phyloP scores from a whole-genome alignment of 1,140 invertebrate genomes.

The Bombyx mori region DNA sequence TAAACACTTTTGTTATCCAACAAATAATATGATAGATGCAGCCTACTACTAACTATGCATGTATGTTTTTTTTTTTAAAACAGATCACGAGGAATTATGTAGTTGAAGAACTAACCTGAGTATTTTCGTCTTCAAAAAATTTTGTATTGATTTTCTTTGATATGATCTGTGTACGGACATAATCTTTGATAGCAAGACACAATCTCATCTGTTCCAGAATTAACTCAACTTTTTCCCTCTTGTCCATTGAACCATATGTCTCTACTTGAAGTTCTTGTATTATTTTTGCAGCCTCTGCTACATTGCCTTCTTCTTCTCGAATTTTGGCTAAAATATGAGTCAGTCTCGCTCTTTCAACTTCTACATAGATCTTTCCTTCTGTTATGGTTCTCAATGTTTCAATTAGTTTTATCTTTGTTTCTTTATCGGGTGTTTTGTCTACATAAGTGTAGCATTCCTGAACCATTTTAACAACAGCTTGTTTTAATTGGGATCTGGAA shows the following conservation, averaged over 20 bases:
- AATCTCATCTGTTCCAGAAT: slow-evolving; percentile 99
- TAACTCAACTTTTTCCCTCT: slow-evolving; percentile 96
- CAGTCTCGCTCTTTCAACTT: slow-evolving; percentile 96
- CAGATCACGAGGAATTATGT: too few species aligned
- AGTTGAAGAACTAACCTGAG: slow-evolving; percentile 71
- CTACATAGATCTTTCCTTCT: slow-evolving; percentile 99
- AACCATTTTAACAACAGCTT: slow-evolving; percentile 99
- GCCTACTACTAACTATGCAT: too few species aligned
- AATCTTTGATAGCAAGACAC: slow-evolving; percentile 96
- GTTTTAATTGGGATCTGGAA: slow-evolving; percentile 93
- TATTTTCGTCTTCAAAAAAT: slow-evolving; percentile 95
- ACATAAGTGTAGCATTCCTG: slow-evolving; percentile 97
- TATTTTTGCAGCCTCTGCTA: slow-evolving; percentile 91
- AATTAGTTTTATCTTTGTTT: slow-evolving; percentile 94
- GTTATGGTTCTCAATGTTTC: slow-evolving; percentile 96
- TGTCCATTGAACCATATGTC: slow-evolving; percentile 99
- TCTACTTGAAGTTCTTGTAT: slow-evolving; percentile 99
- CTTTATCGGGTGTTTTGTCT: slow-evolving; percentile 92
- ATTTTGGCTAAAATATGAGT: slow-evolving; percentile 96
- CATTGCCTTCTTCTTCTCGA: slow-evolving; percentile 92
- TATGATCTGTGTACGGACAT: slow-evolving; percentile 98
- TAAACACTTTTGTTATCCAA: too few species aligned
- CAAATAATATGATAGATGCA: too few species aligned
- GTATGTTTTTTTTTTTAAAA: too few species aligned
- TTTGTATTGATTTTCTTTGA: slow-evolving; percentile 99